Base-by-base conservation (phyloP, 2,797 vertebrate species). In the Sciaenops ocellatus region DNA sequence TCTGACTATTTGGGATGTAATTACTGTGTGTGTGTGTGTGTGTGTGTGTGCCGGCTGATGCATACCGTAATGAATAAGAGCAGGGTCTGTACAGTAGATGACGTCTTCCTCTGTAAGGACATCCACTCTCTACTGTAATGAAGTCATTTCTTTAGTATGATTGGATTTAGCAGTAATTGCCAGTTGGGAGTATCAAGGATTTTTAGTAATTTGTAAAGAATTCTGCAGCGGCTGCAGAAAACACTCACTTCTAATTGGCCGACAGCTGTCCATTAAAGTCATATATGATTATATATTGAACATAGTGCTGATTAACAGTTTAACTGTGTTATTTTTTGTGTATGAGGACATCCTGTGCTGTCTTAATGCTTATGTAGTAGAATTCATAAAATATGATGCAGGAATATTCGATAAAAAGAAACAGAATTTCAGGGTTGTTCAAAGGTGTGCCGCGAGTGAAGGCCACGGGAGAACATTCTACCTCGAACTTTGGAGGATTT, bases 121-220 rank as follows among this genome's bases (percentile, higher is more conserved):
- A 28, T 30, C 6, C 7, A 10, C 11, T 60, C 22, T 46, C 56
- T 44, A 10, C 26, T 71, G 20, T 69, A 69, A 77, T 72, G 54
- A 65, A 59, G 73, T 73, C 18, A 22, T 54, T 55, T 69, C 46
- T 82, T 76, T 61, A 52, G 41, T 69, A 6, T 64, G 24, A 71
- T 65, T 81, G 54, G 24, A 41, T 60, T 59, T 24, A 24, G 46
- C 50, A 65, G 18, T 73, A 34, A 73, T 65, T 60, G 48, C 38
- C 10, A 54, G 15, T 44, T 20, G 20, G 5, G 5, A 24, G 18
- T 38, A 18, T 70, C 5, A 18, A 16, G 16, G 17, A 24, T 61
- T 6, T 38, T 66, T 17, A 41, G 44, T 50, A 3, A 9, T 42
- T 42, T 44, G 15, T 52, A 42, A 15, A 52, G 47, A 54, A 52